phyloP scores from a whole-genome alignment of 2,888 invertebrate genomes.

The Craniophora ligustri region DNA sequence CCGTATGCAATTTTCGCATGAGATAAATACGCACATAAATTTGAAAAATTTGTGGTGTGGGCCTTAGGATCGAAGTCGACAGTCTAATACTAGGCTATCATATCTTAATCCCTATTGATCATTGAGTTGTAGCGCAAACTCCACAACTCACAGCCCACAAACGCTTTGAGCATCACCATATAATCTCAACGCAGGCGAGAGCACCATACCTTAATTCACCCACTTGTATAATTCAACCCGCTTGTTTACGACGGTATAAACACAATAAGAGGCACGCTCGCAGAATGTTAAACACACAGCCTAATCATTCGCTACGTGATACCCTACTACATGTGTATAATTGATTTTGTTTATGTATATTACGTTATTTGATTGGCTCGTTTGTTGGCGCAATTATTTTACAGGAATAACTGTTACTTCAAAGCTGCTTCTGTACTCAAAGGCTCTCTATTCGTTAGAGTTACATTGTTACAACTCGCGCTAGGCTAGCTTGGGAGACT shows the following conservation, averaged over 20 bases:
- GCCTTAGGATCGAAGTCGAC: no score
- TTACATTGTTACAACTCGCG: no score
- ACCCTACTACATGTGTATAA: conserved; percentile 17
- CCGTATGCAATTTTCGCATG: no score
- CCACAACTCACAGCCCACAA: background rate
- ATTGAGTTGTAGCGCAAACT: background rate
- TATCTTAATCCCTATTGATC: no score
- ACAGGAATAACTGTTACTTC: no score
- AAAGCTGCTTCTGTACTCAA: no score
- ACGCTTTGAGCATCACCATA: background rate
- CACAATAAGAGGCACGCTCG: conserved; percentile 28
- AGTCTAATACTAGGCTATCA: no score
- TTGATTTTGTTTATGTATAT: conserved; percentile 45
- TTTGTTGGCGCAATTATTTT: conserved; percentile 7
- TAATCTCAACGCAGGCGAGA: background rate
- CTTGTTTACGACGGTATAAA: conserved; percentile 30
- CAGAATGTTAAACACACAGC: conserved; percentile 22
- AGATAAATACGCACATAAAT: no score
- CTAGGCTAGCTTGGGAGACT: no score
- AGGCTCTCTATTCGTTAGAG: no score
- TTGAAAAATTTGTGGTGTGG: no score
- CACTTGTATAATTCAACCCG: conserved; percentile 13
- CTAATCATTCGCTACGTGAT: conserved; percentile 31
- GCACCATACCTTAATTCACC: conserved; percentile 1
- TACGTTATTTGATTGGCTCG: conserved; percentile 7